Evolutionary conservation across 2,113 vertebrate genomes (phyloP).

Genomic region (Vidua chalybeata): DNA sequence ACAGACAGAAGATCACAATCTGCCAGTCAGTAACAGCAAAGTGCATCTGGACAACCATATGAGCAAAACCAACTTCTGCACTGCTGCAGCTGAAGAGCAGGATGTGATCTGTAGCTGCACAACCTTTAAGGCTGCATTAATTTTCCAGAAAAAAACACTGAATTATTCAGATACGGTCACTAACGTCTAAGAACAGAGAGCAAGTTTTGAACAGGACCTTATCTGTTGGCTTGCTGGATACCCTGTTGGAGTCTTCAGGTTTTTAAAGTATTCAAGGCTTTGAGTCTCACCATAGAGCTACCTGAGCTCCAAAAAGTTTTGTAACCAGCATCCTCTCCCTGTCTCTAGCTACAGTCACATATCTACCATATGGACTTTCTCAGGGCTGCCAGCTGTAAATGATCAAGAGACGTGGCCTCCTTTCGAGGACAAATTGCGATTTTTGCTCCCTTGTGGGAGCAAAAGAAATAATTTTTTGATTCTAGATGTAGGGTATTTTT

Average conservation of each 20-base stretch:
- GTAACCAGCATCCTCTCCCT: background rate
- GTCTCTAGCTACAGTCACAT: background rate
- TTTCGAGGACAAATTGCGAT: background rate
- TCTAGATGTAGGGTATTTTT: no score
- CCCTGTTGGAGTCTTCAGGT: background rate
- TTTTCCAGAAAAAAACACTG: background rate
- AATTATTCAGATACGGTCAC: background rate
- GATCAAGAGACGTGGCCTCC: background rate
- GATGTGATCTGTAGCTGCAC: background rate
- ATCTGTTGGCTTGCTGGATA: background rate
- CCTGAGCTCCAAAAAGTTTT: background rate
- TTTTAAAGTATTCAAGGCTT: background rate
- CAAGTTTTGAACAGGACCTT: background rate
- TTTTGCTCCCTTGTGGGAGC: background rate
- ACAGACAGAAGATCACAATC: background rate
- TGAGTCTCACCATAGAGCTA: background rate
- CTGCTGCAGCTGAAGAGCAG: background rate
- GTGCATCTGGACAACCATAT: background rate
- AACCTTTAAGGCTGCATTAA: background rate
- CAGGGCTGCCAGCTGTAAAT: background rate
- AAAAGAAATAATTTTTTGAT: no score
- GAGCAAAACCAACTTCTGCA: background rate
- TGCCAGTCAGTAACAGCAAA: background rate
- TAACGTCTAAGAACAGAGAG: background rate
- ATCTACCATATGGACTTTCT: background rate